Base-by-base conservation (phyloP, 2,888 invertebrate species). In the Meteorus cinctellus region DNA sequence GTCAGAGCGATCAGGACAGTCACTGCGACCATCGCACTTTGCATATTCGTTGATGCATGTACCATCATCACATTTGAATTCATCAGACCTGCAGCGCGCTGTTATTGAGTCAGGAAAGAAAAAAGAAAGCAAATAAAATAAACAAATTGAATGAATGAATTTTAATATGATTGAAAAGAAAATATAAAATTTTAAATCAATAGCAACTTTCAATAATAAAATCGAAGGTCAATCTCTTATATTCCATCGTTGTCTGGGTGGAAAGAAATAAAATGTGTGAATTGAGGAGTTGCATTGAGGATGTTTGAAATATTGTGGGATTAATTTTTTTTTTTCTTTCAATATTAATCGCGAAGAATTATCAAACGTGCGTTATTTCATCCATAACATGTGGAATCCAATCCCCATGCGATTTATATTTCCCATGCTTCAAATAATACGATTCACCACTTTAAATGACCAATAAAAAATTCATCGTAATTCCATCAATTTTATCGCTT, bases 1-100 rank as follows among this genome's bases (percentile, higher is more conserved):
- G 86, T 94, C 94, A 16, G 92, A 92, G 77, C 90, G 88, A 89
- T 93, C 92, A 27, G 81, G 82, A 88, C 94, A 94, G 86, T 94
- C 93, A 62, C 82, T 83, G 55, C 86, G 89, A 77, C 86, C 86
- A 72, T 89, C 84, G 85, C 92, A 92, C 81, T 90, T 88, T 75
- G 85, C 83, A 72, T 83, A 88, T 74, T 86, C 86, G 80, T 90
- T 89, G 82, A 93, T 90, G 87, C 93, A 93, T 73, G 84, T 88
- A 81, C 92, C 92, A 84, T 91, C 90, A 60, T 84, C 82, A 86
- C 93, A 93, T 78, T 89, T 90, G 90, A 92, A 92, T 88, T 93
- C 89, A 82, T 91, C 90, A 10, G 88, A 82, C 27, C 86, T 84
- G 86, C 93, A 93, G 70, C 75, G 77, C 71, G 82, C 86, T 86